Evolutionary conservation across 2,797 vertebrate species (phyloP), one percentile per base, ranked within the genome.

Genomic region (Pseudochromis fuscus): DNA sequence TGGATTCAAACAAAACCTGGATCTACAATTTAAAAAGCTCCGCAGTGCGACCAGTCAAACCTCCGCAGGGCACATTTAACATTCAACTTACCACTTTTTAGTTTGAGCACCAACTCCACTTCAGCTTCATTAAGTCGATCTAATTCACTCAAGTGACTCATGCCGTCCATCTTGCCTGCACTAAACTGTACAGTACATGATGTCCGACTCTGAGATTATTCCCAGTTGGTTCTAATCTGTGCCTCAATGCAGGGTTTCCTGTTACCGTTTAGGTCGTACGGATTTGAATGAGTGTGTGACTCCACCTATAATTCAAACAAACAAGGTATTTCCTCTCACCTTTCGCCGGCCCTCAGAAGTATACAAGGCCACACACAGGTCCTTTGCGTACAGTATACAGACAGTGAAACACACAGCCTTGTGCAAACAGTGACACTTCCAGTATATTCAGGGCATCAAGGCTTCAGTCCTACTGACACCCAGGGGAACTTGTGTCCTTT

Each of bases 401-500:
- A 67, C 52, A 19, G 59, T 46, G 44, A 64, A 21, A 67, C 52
- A 73, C 38, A 61, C 42, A 23, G 24, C 7, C 65, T 48, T 62
- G 67, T 51, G 55, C 72, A 81, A 56, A 88, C 76, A 67, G 37
- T 44, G 53, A 85, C 86, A 77, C 86, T 82, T 77, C 45, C 72
- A 77, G 77, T 67, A 49, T 58, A 80, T 78, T 79, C 70, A 68
- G 84, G 83, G 77, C 84, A 87, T 85, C 33, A 35, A 80, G 78
- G 81, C 77, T 76, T 69, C 66, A 75, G 76, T 75, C 82, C 68
- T 9, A 65, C 77, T 73, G 80, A 88, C 88, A 89, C 91, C 89
- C 75, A 87, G 86, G 91, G 91, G 87, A 91, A 90, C 87, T 78
- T 79, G 82, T 90, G 90, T 93, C 90, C 90, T 93, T 91, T 91